phyloP scores from a whole-genome alignment of 2,888 invertebrate species.

The Malthinus seriepunctatus region DNA sequence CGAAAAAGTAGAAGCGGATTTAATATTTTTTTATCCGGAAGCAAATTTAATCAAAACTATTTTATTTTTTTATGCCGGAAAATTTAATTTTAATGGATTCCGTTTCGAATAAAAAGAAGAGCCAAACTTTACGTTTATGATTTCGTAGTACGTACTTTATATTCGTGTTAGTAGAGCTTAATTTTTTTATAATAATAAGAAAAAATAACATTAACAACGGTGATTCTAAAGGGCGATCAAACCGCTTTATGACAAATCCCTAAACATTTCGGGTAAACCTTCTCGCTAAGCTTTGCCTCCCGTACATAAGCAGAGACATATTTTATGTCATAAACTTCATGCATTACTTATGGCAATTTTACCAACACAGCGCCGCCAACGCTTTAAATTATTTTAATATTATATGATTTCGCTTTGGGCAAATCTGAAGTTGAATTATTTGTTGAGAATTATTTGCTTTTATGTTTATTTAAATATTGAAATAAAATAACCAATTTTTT shows the following conservation, averaged over 20 bases:
- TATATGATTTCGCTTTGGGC: constrained; percentile 50
- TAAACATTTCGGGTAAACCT: constrained; percentile 26
- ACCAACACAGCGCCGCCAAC: constrained; percentile 34
- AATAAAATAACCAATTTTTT: constrained; percentile 6
- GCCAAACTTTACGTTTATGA: background rate
- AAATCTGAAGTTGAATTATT: constrained; percentile 47
- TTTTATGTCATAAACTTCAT: constrained; percentile 42
- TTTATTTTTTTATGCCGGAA: background rate
- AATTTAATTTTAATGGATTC: background rate
- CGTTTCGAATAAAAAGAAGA: too few species aligned
- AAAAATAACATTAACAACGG: constrained; percentile 5
- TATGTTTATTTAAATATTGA: constrained; percentile 23
- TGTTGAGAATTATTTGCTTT: constrained; percentile 35
- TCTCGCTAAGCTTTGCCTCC: constrained; percentile 29
- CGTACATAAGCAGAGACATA: constrained; percentile 39
- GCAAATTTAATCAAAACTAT: background rate
- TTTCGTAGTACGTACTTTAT: background rate
- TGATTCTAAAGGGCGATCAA: constrained; percentile 19
- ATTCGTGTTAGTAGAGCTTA: background rate
- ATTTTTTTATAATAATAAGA: background rate
- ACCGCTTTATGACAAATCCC: constrained; percentile 29
- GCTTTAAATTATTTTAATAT: constrained; percentile 54
- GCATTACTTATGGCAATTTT: constrained; percentile 41
- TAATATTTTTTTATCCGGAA: background rate
- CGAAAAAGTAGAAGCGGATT: too few species aligned